phyloP scores from a whole-genome alignment of 2,888 invertebrate species.

The Gnatocerus cornutus region DNA sequence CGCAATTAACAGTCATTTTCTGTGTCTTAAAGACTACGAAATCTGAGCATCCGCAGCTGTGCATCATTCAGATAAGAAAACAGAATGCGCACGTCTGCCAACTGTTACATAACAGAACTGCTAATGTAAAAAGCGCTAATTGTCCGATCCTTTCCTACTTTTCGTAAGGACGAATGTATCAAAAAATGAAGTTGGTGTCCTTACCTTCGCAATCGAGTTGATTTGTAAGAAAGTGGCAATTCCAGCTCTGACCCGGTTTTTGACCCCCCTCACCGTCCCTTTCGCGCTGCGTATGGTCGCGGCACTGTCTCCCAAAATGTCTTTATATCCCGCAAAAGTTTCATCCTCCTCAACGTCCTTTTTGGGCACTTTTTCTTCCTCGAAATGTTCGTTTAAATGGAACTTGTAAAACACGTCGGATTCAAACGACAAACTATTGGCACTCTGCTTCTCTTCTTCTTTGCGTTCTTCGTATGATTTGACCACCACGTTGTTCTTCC shows the following conservation, averaged over 20 bases:
- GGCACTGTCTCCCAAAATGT: conserved; percentile 78
- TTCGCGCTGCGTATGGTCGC: conserved; percentile 91
- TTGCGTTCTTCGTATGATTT: conserved; percentile 81
- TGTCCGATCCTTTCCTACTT: neutral
- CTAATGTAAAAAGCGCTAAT: neutral
- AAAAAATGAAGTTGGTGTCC: conserved; percentile 55
- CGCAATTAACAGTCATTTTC: too few relatives aligned
- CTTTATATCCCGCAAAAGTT: conserved; percentile 87
- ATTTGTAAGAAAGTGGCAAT: conserved; percentile 95
- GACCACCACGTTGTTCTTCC: conserved; percentile 75
- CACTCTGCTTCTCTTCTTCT: conserved; percentile 71
- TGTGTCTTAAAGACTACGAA: neutral
- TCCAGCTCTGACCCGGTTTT: conserved; percentile 94
- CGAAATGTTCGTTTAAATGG: conserved; percentile 84
- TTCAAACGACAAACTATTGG: conserved; percentile 77
- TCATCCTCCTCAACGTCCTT: conserved; percentile 73
- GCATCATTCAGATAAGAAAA: neutral
- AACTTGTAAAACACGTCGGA: conserved; percentile 88
- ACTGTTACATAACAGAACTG: conserved; percentile 27
- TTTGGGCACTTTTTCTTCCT: conserved; percentile 68
- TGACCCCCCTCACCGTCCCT: conserved; percentile 94
- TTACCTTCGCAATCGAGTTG: conserved; percentile 86
- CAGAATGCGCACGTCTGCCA: conserved; percentile 11
- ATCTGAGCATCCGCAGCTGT: neutral
- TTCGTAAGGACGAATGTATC: too few relatives aligned